Evolutionary conservation across 2,888 invertebrate genomes (phyloP), one percentile per base, ranked within the genome.

Genomic region (Digitonthophagus gazella): DNA sequence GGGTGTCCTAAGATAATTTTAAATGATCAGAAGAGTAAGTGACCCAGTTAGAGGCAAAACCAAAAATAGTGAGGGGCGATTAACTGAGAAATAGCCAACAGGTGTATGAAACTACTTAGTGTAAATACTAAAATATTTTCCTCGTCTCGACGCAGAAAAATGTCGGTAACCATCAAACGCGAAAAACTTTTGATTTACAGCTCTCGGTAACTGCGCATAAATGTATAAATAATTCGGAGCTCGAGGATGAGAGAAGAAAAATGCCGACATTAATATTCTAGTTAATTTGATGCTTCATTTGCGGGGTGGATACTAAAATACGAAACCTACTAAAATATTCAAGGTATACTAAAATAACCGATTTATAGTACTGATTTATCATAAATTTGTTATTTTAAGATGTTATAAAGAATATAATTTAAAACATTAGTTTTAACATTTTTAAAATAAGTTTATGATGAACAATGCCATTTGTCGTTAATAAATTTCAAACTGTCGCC

Each of bases 141-240:
- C n/a, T n/a, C n/a, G n/a, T n/a, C n/a, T n/a, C n/a, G n/a, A n/a
- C n/a, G n/a, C n/a, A n/a, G n/a, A n/a, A 44, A 11, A 44, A 44
- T 44, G 28, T n/a, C n/a, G n/a, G n/a, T n/a, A n/a, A n/a, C n/a
- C n/a, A 70, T 76, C 77, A 72, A 74, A 72, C 76, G 75, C 77
- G 75, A 76, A 75, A 77, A 44, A 44, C 28, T 44, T 5, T 11
- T 44, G 28, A 44, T 44, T 44, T 44, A 44, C 28, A 44, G 28
- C 28, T 44, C 28, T 11, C 8, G 28, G 28, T 44, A 44, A 44
- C 28, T 44, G 28, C 28, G 28, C 28, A 44, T 44, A 44, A 44
- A 44, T 44, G 28, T 44, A 44, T 44, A 44, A 44, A 44, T 44
- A 44, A 44, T 44, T 44, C 28, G 28, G 28, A 44, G 28, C 28